Percentiles rank a stretch among this genome's conserved stretches.
phyloP scores from a whole-genome alignment of 1,140 invertebrate species.

The Dinoponera quadriceps region DNA sequence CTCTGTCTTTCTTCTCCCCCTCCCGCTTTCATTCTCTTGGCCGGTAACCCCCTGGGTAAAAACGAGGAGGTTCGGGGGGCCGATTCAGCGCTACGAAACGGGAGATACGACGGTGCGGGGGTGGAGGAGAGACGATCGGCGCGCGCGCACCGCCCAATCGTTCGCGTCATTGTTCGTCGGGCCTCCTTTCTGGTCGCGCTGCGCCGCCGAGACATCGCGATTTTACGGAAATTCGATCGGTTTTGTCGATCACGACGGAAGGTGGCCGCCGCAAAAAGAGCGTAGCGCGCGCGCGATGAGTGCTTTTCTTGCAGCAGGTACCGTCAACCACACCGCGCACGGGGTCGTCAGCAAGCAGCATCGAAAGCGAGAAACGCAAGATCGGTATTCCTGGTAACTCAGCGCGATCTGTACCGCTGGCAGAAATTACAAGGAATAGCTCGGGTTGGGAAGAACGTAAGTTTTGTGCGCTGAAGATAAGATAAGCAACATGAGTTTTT shows the following conservation, averaged over 20 bases:
- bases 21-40: constrained; percentile 66
- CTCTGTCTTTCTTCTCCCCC: constrained; percentile 64
- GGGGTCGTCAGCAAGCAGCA: background rate
- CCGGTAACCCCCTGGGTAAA: constrained; percentile 77
- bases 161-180: constrained; percentile 68
- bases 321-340: constrained; percentile 9
- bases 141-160: constrained; percentile 57
- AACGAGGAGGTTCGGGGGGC: constrained; percentile 47
- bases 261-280: constrained; percentile 18
- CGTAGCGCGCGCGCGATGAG: constrained; percentile 6
- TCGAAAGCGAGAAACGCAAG: background rate
- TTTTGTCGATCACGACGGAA: constrained; percentile 68
- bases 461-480: too few species aligned
- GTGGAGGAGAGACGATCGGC: constrained; percentile 21
- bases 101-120: constrained; percentile 41
- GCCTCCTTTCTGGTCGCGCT: constrained; percentile 52
- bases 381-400: background rate
- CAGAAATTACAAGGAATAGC: background rate
- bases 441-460: too few species aligned
- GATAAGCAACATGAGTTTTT: too few species aligned
- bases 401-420: background rate
- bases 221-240: constrained; percentile 84
- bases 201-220: constrained; percentile 75
- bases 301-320: background rate
- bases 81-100: constrained; percentile 76